A percentile compares a stretch with the other conserved stretches of the same genome.
These are phyloP conservation scores for Campopleginae sp. DNA, from an alignment of 2,888 invertebrate species.

Conservation along the genomic window DNA sequence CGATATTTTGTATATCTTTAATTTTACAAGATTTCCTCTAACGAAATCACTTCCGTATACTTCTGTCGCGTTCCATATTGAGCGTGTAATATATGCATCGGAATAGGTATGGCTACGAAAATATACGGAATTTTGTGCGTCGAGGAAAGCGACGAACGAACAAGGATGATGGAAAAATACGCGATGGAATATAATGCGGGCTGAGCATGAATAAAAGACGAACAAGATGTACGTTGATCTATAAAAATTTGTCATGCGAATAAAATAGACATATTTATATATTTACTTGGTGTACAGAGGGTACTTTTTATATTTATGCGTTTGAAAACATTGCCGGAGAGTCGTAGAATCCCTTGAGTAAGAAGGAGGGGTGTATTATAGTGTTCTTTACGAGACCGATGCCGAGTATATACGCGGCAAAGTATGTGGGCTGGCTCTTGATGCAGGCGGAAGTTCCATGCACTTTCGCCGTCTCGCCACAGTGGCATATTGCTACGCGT, in stretches of 20 bases:
- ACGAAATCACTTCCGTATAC: slow-evolving; percentile 44
- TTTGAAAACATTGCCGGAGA: slow-evolving; percentile 61
- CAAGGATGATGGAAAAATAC: slow-evolving; percentile 14
- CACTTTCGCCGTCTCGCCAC: slow-evolving; percentile 57
- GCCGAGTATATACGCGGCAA: slow-evolving; percentile 34
- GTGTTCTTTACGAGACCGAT: slow-evolving; percentile 66
- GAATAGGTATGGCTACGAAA: background rate
- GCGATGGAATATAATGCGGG: slow-evolving; percentile 55
- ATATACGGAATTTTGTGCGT: slow-evolving; percentile 20
- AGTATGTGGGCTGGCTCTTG: slow-evolving; percentile 7
- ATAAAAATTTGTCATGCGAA: slow-evolving; percentile 66
- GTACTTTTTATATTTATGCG: slow-evolving; percentile 55
- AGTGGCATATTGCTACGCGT: slow-evolving; percentile 60
- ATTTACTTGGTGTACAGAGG: slow-evolving; percentile 5
- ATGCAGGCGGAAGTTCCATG: slow-evolving; percentile 51
- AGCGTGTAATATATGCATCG: slow-evolving; percentile 10
- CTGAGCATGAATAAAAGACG: slow-evolving; percentile 59
- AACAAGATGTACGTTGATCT: slow-evolving; percentile 44
- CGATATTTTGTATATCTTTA: slow-evolving; percentile 42
- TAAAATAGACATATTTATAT: slow-evolving; percentile 55
- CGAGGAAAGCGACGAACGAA: background rate
- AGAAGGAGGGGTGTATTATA: slow-evolving; percentile 42
- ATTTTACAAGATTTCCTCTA: slow-evolving; percentile 56
- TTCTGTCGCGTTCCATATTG: background rate
- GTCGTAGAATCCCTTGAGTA: slow-evolving; percentile 55